Percentiles rank a stretch among this genome's conserved stretches.
Evolutionary conservation across 2,113 vertebrate species (phyloP).

Genomic region (Dasyurus viverrinus): DNA sequence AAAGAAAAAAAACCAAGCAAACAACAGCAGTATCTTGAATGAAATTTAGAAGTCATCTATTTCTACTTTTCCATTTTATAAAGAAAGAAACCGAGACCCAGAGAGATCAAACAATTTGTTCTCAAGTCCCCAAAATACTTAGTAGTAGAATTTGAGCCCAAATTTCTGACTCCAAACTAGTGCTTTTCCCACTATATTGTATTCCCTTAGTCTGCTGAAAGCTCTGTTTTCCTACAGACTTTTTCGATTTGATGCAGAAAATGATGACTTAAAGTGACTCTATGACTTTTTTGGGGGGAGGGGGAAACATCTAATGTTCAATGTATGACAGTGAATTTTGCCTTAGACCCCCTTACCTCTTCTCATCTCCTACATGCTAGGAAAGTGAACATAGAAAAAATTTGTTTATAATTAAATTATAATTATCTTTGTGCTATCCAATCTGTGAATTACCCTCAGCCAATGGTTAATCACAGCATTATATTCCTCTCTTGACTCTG

Average conservation of each 20-base stretch:
- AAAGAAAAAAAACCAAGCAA: no score
- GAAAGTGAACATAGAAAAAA: neutral
- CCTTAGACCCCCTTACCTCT: neutral
- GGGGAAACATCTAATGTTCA: neutral
- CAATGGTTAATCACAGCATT: neutral
- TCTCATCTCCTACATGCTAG: neutral
- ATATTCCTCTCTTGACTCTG: neutral
- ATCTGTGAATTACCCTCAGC: neutral
- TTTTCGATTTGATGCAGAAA: neutral
- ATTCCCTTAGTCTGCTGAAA: neutral
- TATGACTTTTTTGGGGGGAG: neutral
- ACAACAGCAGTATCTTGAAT: neutral
- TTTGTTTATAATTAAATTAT: neutral
- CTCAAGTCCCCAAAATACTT: neutral
- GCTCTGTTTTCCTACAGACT: neutral
- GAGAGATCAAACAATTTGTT: neutral
- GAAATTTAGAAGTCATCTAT: neutral
- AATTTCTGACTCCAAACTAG: neutral
- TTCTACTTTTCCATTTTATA: neutral
- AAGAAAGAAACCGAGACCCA: neutral
- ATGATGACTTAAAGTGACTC: neutral
- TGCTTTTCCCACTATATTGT: neutral
- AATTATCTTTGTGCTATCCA: fast-evolving
- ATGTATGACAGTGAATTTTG: neutral
- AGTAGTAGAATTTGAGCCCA: neutral